These are phyloP conservation scores for Emydocephalus ijimae DNA, from an alignment of 2,113 vertebrate species.

Conservation along the genomic window DNA sequence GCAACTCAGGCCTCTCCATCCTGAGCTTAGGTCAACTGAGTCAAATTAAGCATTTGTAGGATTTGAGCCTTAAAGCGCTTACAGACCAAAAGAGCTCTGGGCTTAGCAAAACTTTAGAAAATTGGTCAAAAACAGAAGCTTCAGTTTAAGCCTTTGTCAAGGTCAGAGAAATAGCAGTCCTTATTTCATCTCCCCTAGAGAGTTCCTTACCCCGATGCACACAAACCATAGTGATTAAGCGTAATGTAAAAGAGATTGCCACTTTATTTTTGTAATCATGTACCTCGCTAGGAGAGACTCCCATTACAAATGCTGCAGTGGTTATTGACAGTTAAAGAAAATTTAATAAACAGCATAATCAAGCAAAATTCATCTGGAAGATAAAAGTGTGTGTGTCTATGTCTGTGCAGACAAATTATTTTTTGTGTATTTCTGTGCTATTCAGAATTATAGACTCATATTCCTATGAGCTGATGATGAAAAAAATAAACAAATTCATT, in stretches of 20 bases:
- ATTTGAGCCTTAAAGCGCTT: background rate
- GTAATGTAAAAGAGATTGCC: slow-evolving; percentile 20
- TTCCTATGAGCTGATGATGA: background rate
- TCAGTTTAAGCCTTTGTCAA: slow-evolving; percentile 25
- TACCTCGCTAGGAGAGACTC: background rate
- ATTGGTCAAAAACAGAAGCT: slow-evolving; percentile 14
- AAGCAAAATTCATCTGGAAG: background rate
- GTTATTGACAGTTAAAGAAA: background rate
- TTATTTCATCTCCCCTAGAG: slow-evolving; percentile 5
- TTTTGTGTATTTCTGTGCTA: background rate
- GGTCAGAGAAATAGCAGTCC: slow-evolving; percentile 3
- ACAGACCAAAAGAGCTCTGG: background rate
- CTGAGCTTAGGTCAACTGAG: background rate
- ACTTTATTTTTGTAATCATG: slow-evolving; percentile 7
- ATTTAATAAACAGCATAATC: slow-evolving; percentile 6
- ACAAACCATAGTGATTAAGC: slow-evolving; percentile 11
- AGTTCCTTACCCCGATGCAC: slow-evolving; percentile 11
- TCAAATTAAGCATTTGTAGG: slow-evolving; percentile 7
- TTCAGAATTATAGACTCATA: background rate
- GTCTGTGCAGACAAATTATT: background rate
- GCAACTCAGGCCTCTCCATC: background rate
- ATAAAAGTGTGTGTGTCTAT: background rate
- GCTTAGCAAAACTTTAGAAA: slow-evolving; percentile 21
- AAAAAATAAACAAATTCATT: background rate
- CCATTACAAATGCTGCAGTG: background rate